Conservation (phyloP, 2,113 vertebrate genomes). For the Chlamydotis undulata region DNA sequence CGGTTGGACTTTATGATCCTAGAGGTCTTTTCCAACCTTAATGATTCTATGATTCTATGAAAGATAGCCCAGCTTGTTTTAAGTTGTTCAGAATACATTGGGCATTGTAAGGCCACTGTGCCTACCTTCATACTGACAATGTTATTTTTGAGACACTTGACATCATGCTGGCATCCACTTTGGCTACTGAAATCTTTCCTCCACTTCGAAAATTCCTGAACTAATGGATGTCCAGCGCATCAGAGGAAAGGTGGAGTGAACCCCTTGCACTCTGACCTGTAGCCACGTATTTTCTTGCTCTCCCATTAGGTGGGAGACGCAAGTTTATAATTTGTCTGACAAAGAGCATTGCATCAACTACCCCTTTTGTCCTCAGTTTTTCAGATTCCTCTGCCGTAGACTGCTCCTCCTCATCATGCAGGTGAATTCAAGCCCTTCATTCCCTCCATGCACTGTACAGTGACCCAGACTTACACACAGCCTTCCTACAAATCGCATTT, state of each 20-base stretch:
- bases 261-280: background rate
- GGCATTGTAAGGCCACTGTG: background rate
- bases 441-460: background rate
- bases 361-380: background rate
- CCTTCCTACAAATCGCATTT: background rate
- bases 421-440: background rate
- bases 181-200: background rate
- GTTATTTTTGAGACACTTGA: background rate
- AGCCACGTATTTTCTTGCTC: background rate
- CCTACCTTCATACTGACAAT: background rate
- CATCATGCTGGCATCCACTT: background rate
- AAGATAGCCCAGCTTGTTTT: background rate
- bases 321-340: background rate
- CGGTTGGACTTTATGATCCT: too few relatives aligned
- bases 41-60: background rate
- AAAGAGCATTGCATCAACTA: background rate
- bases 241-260: background rate
- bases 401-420: background rate
- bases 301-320: background rate
- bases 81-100: background rate
- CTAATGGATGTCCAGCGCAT: background rate
- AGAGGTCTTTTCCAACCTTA: too few relatives aligned
- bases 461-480: background rate
- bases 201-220: background rate
- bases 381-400: background rate